Evolutionary conservation across 2,888 invertebrate species (phyloP).

Genomic region (Aquatica leii): DNA sequence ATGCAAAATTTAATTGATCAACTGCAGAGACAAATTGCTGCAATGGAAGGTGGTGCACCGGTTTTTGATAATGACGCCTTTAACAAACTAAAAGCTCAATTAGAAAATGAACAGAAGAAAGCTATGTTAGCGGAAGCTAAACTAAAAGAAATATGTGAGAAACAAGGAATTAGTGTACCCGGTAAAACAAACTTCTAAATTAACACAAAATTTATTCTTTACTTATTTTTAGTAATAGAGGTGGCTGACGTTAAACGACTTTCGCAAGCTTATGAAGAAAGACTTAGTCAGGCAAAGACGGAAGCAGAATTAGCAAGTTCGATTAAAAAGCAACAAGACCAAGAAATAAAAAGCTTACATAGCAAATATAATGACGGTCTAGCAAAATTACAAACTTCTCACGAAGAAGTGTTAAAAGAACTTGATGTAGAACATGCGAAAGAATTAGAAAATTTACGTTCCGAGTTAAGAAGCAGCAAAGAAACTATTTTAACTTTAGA

Average conservation of each 20-base stretch:
- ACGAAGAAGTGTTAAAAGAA: constrained; percentile 64
- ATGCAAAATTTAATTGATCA: constrained; percentile 44
- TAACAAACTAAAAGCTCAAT: constrained; percentile 41
- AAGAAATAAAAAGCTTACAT: constrained; percentile 63
- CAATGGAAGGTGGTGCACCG: constrained; percentile 8
- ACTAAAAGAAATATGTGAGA: neutral
- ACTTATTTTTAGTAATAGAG: neutral
- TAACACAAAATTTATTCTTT: neutral
- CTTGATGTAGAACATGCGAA: constrained; percentile 63
- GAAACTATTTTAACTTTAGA: constrained; percentile 2
- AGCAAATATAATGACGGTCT: constrained; percentile 67
- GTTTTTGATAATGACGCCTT: constrained; percentile 5
- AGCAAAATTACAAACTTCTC: constrained; percentile 64
- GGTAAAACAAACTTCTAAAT: neutral
- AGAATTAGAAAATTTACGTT: constrained; percentile 63
- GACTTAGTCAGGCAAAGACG: constrained; percentile 47
- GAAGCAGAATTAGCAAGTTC: constrained; percentile 41
- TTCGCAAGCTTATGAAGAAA: constrained; percentile 43
- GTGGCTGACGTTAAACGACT: neutral
- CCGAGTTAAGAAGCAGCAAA: constrained; percentile 30
- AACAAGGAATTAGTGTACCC: neutral
- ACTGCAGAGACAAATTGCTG: constrained; percentile 24
- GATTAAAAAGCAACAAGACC: constrained; percentile 65
- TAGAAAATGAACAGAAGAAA: constrained; percentile 38
- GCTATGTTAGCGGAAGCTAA: constrained; percentile 10